phyloP scores from a whole-genome alignment of 2,797 vertebrate genomes.

The Leptodactylus fallax region DNA sequence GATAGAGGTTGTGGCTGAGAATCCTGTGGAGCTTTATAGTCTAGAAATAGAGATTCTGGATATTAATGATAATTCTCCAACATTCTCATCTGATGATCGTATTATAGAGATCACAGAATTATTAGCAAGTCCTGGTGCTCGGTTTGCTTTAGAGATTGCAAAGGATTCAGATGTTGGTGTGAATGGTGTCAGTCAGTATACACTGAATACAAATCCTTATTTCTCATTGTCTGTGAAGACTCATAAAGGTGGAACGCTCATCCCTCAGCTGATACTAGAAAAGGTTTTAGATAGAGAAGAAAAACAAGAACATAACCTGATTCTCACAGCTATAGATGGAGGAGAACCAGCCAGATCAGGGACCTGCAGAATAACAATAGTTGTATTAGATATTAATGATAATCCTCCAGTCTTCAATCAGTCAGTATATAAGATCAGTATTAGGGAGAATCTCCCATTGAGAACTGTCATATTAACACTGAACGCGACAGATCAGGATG shows the following conservation, averaged over 20 bases:
- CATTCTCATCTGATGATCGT: slow-evolving; percentile 67
- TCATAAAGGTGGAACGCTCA: slow-evolving; percentile 36
- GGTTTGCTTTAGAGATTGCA: slow-evolving; percentile 81
- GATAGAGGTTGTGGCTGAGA: slow-evolving; percentile 70
- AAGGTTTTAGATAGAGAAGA: slow-evolving; percentile 63
- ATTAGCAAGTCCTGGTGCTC: background rate
- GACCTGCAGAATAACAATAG: no score
- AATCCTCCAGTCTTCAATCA: no score
- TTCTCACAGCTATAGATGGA: no score
- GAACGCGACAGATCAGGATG: background rate
- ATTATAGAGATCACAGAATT: background rate
- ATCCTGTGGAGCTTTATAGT: slow-evolving; percentile 69
- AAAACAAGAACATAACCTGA: slow-evolving; percentile 52
- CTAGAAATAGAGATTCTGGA: slow-evolving; percentile 73
- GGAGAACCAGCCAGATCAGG: no score
- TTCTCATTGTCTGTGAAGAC: slow-evolving; percentile 78
- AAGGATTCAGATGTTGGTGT: slow-evolving; percentile 82
- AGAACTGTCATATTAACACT: background rate
- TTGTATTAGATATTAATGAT: no score
- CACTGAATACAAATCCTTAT: slow-evolving; percentile 77
- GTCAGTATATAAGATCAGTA: slow-evolving; percentile 70
- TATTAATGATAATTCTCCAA: slow-evolving; percentile 71
- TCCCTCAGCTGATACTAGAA: slow-evolving; percentile 39
- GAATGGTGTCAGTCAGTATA: slow-evolving; percentile 82
- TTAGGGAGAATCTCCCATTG: slow-evolving; percentile 68